Evolutionary conservation across 2,797 vertebrate species (phyloP), one percentile per base, ranked within the genome.

Genomic region (Tarsius wallacei): DNA sequence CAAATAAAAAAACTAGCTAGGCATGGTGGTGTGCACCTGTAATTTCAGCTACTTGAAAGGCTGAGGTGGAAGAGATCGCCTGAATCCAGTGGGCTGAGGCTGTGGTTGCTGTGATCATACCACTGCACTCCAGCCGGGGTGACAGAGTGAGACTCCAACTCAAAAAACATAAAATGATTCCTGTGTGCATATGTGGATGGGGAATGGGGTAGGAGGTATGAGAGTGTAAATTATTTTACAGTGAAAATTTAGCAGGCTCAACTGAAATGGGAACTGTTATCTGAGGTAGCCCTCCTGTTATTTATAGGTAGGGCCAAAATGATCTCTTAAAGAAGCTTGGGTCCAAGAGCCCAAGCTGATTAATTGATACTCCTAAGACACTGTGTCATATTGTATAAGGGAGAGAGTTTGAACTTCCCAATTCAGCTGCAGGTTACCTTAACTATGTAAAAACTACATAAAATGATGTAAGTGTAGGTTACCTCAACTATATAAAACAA

Each of bases 271-370:
- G 53, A 89, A 68, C n/a, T 24, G 0, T 42, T 2, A 4, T 68
- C 73, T 17, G 33, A 68, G 33, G 5, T 68, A 7, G 26, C 47
- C 36, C 21, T 86, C 47, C 3, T 42, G 80, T 70, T n/a, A 57
- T 90, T 76, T 64, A 28, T 28, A 93, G 81, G 57, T 78, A 92
- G 92, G 51, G 10, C 6, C 57, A 55, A 71, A 57, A 9, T 84
- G 5, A 33, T 42, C 28, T 84, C 82, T 78, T 61, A 57, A 68
- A 47, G 26, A 74, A 49, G 14, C 53, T 81, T 70, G 42, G 42
- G 42, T 42, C 42, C 42, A 42, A 42, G 42, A 42, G 42, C 42
- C 42, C 42, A 42, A 42, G 42, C 42, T 42, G 42, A 42, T 42
- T 42, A 33, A 66, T 26, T 14, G 31, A 57, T 57, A 64, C 11